Evolutionary conservation across 2,113 vertebrate genomes (phyloP).

Genomic region (Pholis gunnellus): DNA sequence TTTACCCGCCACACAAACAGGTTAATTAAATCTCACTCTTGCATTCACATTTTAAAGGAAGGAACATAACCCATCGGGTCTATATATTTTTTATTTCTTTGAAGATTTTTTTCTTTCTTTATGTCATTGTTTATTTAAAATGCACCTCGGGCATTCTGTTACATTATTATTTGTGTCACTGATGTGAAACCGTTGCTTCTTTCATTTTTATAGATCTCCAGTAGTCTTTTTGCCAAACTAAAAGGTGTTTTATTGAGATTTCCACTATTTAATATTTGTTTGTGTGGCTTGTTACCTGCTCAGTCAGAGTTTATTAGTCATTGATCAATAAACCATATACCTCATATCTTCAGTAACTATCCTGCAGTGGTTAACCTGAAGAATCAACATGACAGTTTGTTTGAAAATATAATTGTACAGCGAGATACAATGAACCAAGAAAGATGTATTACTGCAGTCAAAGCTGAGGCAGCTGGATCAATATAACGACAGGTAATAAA

Average conservation of each 20-base stretch:
- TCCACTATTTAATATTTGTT: slow-evolving; percentile 1
- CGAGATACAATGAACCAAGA: slow-evolving; percentile 35
- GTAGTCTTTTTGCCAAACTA: slow-evolving; percentile 27
- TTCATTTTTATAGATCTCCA: slow-evolving; percentile 21
- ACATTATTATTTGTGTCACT: slow-evolving; percentile 42
- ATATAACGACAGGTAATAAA: slow-evolving; percentile 38
- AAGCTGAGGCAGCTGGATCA: slow-evolving; percentile 42
- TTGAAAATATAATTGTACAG: slow-evolving; percentile 86
- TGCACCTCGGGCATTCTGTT: slow-evolving; percentile 26
- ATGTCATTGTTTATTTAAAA: slow-evolving; percentile 52
- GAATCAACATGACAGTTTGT: slow-evolving; percentile 90
- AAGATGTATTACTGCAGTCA: slow-evolving; percentile 38
- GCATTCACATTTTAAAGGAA: slow-evolving; percentile 32
- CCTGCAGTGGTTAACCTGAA: slow-evolving; percentile 80
- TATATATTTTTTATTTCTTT: slow-evolving; percentile 32
- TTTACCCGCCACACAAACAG: slow-evolving; percentile 37
- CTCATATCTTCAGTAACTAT: slow-evolving; percentile 22
- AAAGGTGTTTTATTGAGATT: slow-evolving; percentile 21
- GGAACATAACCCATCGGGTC: slow-evolving; percentile 14
- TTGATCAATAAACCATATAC: slow-evolving; percentile 30
- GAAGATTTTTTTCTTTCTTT: not conserved
- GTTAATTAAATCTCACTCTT: slow-evolving; percentile 58
- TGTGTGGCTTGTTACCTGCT: slow-evolving; percentile 8
- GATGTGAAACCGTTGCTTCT: slow-evolving; percentile 36
- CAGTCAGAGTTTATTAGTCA: slow-evolving; percentile 40